These are phyloP conservation scores for Oenanthe oenanthe DNA, from an alignment of 2,113 vertebrate genomes.

Conservation along the genomic window DNA sequence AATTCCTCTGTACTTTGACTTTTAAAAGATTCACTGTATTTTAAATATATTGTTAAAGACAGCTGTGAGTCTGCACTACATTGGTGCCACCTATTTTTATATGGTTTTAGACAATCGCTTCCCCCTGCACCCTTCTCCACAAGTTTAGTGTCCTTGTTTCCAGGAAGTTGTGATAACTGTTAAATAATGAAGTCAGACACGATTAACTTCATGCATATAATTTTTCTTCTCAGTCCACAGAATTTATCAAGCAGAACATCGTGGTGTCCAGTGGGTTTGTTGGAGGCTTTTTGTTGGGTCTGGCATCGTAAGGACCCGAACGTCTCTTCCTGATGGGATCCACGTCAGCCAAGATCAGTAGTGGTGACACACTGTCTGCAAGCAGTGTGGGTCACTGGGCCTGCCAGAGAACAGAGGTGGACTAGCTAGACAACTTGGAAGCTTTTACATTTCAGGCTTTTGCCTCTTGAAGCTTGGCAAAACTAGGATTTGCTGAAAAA, in stretches of 20 bases:
- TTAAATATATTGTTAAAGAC: background rate
- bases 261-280: conserved; percentile 94
- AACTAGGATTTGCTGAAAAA: conserved; percentile 73
- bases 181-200: background rate
- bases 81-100: background rate
- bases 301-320: conserved; percentile 85
- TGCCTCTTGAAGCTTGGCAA: conserved; percentile 71
- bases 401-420: conserved; percentile 32
- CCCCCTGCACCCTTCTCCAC: background rate
- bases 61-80: background rate
- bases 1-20: background rate
- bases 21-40: background rate
- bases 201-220: background rate
- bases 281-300: conserved; percentile 94
- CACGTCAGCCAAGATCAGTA: background rate
- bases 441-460: conserved; percentile 72
- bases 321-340: background rate
- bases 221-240: conserved; percentile 85
- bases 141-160: background rate
- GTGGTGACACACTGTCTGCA: background rate
- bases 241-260: conserved; percentile 97
- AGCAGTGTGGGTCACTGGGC: background rate
- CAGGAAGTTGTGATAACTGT: background rate
- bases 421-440: conserved; percentile 54
- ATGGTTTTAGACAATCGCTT: background rate